These are phyloP conservation scores for Prolemur simus DNA, from an alignment of 2,113 vertebrate genomes.

Conservation along the genomic window DNA sequence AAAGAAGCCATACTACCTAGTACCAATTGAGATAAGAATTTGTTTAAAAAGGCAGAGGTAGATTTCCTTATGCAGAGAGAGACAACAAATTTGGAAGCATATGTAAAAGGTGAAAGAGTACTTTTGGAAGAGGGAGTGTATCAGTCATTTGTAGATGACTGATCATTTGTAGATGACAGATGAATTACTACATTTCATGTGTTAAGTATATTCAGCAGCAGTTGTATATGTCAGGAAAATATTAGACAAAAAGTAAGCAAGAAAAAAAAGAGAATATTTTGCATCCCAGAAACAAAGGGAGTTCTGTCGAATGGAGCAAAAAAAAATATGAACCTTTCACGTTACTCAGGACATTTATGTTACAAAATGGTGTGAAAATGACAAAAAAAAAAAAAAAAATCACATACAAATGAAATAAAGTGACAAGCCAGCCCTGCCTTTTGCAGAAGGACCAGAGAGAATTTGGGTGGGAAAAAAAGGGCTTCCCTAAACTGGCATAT, in stretches of 20 bases:
- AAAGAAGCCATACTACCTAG: background rate
- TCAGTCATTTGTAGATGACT: no score
- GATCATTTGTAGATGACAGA: no score
- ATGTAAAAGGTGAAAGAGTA: background rate
- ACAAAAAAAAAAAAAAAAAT: background rate
- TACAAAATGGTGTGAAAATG: background rate
- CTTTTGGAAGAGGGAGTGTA: background rate
- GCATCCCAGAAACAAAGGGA: background rate
- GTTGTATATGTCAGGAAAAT: background rate
- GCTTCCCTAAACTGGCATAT: no score
- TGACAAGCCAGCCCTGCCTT: background rate
- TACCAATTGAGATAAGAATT: no score
- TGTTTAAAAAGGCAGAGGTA: fast-evolving
- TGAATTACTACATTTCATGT: no score
- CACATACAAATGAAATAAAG: no score
- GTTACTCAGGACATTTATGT: background rate
- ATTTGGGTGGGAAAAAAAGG: background rate
- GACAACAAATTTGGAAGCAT: background rate
- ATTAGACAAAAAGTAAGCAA: background rate
- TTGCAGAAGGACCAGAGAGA: fast-evolving
- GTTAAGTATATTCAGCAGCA: fast-evolving
- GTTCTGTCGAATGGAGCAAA: fast-evolving
- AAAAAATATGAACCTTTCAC: background rate
- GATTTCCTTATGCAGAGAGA: background rate
- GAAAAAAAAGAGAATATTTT: fast-evolving